Base-by-base conservation (phyloP, 2,113 vertebrate genomes). In the Alectura lathami region DNA sequence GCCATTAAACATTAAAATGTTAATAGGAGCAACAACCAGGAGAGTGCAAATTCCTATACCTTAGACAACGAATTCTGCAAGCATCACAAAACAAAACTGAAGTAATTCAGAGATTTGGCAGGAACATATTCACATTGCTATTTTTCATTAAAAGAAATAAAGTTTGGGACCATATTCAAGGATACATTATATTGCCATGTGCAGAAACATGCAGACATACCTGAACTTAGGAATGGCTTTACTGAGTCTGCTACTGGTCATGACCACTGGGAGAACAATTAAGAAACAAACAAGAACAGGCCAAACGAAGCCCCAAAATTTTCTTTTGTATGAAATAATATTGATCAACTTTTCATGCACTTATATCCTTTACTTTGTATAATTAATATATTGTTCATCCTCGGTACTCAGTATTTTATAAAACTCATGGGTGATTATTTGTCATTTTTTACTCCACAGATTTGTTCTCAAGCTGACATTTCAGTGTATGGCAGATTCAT, bases 101-200 rank as follows among this genome's bases (percentile, higher is more conserved):
- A 94, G 26, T 59, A 86, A 94, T 89, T 87, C 38, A 85, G 48
- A 75, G 27, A 72, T 85, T 78, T 94, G 38, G 17, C 50, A 93
- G 40, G 18, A 83, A 7, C 3, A 63, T 60, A 83, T 69, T 87
- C 32, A 14, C 7, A 9, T 64, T 51, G 17, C 2, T 90, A 26
- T 62, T 85, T 72, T 83, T 54, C 9, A 57, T 88, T 56, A 8
- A 3, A 1, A 72, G 43, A 53, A 23, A 64, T 1, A 53, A 78
- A 63, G 6, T 63, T 4, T 72, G 11, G 17, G 29, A 40, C 11
- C 6, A n/a, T 13, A 59, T 40, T 67, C 68, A 83, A 83, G 9
- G 11, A 13, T 32, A 17, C 4, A 5, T 63, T 68, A 30, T 47
- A 67, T 7, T 63, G 12, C 7, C 15, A 18, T 23, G 2, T 26